Evolutionary conservation across 2,888 invertebrate species (phyloP).

Genomic region (Mongoloraphidia duomilia): DNA sequence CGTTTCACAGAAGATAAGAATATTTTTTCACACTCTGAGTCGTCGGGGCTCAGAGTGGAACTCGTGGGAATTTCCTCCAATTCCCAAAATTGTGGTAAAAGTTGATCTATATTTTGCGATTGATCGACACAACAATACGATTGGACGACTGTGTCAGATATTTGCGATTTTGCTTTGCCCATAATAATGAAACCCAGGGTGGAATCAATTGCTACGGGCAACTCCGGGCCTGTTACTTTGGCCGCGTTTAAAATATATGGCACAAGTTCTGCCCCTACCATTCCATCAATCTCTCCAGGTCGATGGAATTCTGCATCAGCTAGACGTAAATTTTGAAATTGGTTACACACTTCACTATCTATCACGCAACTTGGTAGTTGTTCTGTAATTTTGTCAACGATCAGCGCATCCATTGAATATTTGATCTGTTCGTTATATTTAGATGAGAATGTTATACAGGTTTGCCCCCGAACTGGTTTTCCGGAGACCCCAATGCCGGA

Average conservation of each 20-base stretch:
- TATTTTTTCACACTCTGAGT: not conserved
- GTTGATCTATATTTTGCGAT: not conserved
- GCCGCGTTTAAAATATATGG: not conserved
- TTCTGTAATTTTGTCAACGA: not conserved
- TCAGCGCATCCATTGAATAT: not conserved
- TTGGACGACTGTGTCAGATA: not conserved
- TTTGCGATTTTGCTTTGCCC: not conserved
- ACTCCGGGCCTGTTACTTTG: not conserved
- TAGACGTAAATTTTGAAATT: too few species aligned
- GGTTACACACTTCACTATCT: not conserved
- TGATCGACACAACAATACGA: not conserved
- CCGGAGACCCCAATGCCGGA: not conserved
- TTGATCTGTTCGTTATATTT: not conserved
- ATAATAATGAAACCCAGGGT: not conserved
- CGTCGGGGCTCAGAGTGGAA: not conserved
- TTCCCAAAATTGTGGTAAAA: not conserved
- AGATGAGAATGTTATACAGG: not conserved
- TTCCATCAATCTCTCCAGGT: not conserved
- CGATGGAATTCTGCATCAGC: not conserved
- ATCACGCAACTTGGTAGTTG: not conserved
- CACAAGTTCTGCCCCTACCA: not conserved
- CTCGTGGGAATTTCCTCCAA: not conserved
- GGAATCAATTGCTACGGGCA: not conserved
- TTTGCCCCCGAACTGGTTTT: not conserved
- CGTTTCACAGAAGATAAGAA: not conserved